These are phyloP conservation scores for Crypturellus tataupa DNA, from an alignment of 2,797 vertebrate species.

Conservation along the genomic window DNA sequence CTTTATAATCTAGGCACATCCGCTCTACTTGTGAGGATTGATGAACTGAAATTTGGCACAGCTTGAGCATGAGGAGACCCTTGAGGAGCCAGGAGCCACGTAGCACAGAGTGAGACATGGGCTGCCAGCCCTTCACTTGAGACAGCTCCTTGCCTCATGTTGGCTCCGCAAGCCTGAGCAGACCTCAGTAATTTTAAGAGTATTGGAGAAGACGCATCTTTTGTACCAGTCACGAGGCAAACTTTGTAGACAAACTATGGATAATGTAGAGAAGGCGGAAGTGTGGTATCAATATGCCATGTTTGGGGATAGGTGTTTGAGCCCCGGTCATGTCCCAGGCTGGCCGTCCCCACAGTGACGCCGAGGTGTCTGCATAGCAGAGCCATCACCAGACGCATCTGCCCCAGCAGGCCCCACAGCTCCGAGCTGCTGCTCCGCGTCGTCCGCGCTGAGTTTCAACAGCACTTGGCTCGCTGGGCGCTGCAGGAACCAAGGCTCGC, in stretches of 20 bases:
- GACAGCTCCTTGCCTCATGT: not conserved
- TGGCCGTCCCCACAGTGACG: not conserved
- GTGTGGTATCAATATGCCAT: not conserved
- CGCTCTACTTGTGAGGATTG: not conserved
- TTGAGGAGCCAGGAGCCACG: not conserved
- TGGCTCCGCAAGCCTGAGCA: not conserved
- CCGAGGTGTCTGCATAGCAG: rapidly evolving
- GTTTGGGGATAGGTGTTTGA: not conserved
- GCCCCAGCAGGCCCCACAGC: too few relatives aligned
- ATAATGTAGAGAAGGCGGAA: not conserved
- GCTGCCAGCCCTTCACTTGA: not conserved
- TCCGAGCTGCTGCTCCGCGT: not conserved
- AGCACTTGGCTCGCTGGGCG: not conserved
- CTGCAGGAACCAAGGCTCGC: not conserved
- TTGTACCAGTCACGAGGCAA: not conserved
- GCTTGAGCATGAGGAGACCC: not conserved
- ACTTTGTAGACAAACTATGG: not conserved
- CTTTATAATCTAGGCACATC: not conserved
- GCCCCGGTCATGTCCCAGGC: rapidly evolving
- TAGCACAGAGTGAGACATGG: too few relatives aligned
- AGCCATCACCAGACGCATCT: rapidly evolving
- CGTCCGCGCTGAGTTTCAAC: rapidly evolving
- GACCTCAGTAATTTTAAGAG: not conserved
- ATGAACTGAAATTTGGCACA: not conserved
- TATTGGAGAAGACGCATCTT: not conserved